A percentile compares a stretch with the other conserved stretches of the same genome.
Evolutionary conservation across 2,797 vertebrate genomes (phyloP).

Genomic region (Thalassophryne amazonica): DNA sequence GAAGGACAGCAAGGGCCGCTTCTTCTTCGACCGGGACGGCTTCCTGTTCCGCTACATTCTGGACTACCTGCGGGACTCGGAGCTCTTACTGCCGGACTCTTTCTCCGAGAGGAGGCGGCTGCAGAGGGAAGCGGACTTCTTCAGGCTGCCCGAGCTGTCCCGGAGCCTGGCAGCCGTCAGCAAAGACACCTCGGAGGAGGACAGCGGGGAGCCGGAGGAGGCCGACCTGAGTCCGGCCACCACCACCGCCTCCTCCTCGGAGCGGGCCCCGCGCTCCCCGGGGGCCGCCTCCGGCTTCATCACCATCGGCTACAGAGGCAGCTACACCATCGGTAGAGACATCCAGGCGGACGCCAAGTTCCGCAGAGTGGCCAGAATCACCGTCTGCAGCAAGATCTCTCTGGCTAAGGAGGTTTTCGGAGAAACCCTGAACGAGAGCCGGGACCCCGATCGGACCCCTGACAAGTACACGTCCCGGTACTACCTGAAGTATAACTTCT

Average conservation of each 20-base stretch:
- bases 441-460: conserved; percentile 87
- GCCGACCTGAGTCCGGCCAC: conserved; percentile 62
- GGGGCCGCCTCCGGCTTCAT: conserved; percentile 80
- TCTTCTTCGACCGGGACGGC: conserved; percentile 93
- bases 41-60: conserved; percentile 91
- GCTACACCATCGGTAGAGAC: conserved; percentile 90
- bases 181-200: conserved; percentile 75
- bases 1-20: conserved; percentile 88
- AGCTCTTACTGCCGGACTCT: conserved; percentile 87
- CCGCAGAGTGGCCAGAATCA: conserved; percentile 89
- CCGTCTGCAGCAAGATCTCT: conserved; percentile 88
- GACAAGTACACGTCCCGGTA: conserved; percentile 91
- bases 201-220: conserved; percentile 79
- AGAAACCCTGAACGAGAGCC: conserved; percentile 90
- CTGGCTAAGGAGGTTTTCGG: conserved; percentile 93
- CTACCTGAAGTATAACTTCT: conserved; percentile 92
- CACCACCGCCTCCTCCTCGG: conserved; percentile 31
- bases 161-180: conserved; percentile 74
- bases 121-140: conserved; percentile 89
- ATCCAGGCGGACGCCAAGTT: conserved; percentile 91
- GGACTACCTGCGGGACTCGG: conserved; percentile 88
- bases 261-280: conserved; percentile 33
- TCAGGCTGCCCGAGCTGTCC: conserved; percentile 85
- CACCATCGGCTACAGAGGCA: conserved; percentile 89
- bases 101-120: conserved; percentile 86